Percentiles rank a stretch among this genome's conserved stretches.
phyloP scores from a whole-genome alignment of 2,113 vertebrate genomes.

The Tetrao urogallus region DNA sequence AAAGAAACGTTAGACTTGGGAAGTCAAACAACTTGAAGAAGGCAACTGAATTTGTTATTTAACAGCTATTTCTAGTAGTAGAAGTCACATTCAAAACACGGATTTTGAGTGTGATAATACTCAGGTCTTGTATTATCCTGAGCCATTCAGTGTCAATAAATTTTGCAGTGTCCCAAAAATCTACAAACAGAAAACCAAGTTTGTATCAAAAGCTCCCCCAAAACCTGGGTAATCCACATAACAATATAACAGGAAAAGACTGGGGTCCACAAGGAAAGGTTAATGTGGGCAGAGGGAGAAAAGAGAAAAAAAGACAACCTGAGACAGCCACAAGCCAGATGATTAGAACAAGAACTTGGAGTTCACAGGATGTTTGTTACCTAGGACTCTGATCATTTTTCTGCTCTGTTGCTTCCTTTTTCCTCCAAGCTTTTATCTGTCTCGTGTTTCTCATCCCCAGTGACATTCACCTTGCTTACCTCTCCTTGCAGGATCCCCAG shows the following conservation, averaged over 20 bases:
- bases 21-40: constrained; percentile 9
- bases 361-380: neutral
- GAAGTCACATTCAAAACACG: neutral
- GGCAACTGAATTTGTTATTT: constrained; percentile 6
- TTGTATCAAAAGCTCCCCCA: neutral
- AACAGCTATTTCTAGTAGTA: neutral
- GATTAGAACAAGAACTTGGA: neutral
- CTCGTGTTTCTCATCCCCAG: neutral
- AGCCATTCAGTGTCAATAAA: neutral
- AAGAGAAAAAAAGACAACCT: neutral
- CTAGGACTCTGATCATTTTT: neutral
- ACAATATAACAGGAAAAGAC: neutral
- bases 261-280: neutral
- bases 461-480: neutral
- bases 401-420: neutral
- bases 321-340: neutral
- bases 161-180: neutral
- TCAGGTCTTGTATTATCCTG: neutral
- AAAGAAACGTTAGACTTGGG: neutral
- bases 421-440: neutral
- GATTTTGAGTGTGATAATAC: too few relatives aligned
- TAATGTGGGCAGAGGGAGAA: neutral
- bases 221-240: neutral
- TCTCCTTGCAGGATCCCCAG: neutral
- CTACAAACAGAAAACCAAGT: neutral